Base-by-base conservation (phyloP, 2,888 invertebrate species). In the Cyrtodaria siliqua region DNA sequence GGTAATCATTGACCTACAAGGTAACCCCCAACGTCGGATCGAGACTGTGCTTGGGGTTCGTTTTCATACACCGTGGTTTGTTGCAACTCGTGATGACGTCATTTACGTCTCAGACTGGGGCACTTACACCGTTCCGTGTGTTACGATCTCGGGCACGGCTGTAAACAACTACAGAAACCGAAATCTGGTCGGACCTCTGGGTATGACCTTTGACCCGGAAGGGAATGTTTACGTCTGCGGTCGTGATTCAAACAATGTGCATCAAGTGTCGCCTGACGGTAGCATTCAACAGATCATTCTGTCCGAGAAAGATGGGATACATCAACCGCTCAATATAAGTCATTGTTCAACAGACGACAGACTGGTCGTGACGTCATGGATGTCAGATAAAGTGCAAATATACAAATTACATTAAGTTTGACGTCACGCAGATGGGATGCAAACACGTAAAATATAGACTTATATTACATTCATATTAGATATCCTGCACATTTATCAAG, bases 51-150 rank as follows among this genome's bases (percentile, higher is more conserved):
- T 67, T 6, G 67, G 67, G 8, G 42, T 47, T n/a, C 67, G 70
- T 3, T 63, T 80, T 20, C 76, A 74, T 20, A 80, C 76, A 2
- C 76, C 80, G 16, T 80, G 80, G 80, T 80, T 69, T 57, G 42
- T 80, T 6, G 44, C 57, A 18, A 60, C 49, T 12, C 33, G 27
- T 12, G 42, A 61, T 55, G 76, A 80, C 33, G 64, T 57, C 38
- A 69, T 80, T n/a, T 53, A 60, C 44, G 63, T 80, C 12, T 77
- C 76, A 2, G 80, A 80, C 57, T 80, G 80, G 80, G 80, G 80
- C 12, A 73, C 77, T 23, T 73, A 73, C n/a, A 69, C 42, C 14
- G 40, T 80, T 9, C 56, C 66, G 2, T 62, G 66, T 18, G 9
- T 73, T 8, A 73, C 73, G 8, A 40, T 49, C 14, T 44, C 63